Evolutionary conservation across 1,140 invertebrate genomes (phyloP).

Genomic region (Drosophila insularis): DNA sequence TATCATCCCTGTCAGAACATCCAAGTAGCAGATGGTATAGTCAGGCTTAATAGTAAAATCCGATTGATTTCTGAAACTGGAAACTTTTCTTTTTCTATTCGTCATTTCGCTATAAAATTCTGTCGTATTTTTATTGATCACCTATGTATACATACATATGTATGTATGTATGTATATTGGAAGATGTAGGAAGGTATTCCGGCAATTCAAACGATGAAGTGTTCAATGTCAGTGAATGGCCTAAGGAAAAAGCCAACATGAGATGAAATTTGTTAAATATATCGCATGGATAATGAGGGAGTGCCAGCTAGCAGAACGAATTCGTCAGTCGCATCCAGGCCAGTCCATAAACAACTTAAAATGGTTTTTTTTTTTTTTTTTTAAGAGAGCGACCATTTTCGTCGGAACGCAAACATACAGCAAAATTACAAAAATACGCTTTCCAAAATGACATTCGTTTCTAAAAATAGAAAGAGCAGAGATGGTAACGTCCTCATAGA

Average conservation of each 20-base stretch:
- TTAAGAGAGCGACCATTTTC: neutral
- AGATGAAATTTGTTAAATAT: neutral
- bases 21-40: too few relatives aligned
- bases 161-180: too few relatives aligned
- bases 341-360: slow-evolving; percentile 35
- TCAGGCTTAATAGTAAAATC: too few relatives aligned
- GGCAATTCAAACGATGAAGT: neutral
- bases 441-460: slow-evolving; percentile 31
- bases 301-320: neutral
- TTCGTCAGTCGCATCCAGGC: slow-evolving; percentile 6
- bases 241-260: neutral
- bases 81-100: too few relatives aligned
- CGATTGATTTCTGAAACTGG: too few relatives aligned
- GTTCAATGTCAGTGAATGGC: too few relatives aligned
- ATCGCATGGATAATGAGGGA: neutral
- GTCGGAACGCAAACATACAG: neutral
- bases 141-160: too few relatives aligned
- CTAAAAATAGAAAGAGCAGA: neutral
- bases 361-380: neutral
- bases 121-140: too few relatives aligned
- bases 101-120: too few relatives aligned
- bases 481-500: neutral
- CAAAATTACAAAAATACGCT: neutral
- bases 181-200: neutral
- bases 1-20: too few relatives aligned